Base-by-base conservation (phyloP, 2,797 vertebrate genomes). In the Peromyscus melanophrys region DNA sequence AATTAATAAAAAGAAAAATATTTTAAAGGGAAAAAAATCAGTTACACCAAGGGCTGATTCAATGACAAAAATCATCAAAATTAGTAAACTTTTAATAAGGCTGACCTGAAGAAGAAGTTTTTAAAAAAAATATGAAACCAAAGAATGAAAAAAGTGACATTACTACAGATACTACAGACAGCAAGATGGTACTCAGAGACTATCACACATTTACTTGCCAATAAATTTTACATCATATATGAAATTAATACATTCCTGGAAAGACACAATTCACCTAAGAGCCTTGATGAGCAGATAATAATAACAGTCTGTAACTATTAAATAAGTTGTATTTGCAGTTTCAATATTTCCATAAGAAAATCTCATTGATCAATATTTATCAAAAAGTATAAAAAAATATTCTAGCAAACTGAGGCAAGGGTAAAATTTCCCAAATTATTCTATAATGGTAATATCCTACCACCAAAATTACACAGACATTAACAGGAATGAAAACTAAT, bases 161-260 rank as follows among this genome's bases (percentile, higher is more conserved):
- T 40, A 82, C 34, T 65, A 90, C 1, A 96, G 19, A 91, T 7
- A 69, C 55, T 92, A 90, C 34, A 94, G 69, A 76, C 57, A 89
- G 69, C 78, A 49, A 85, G 81, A 65, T 16, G 21, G 52, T 31
- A 85, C 93, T 59, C 37, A 91, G 49, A 29, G 14, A 82, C 67
- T 73, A 34, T 11, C 65, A 84, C 57, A 84, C 52, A 80, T 81
- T 57, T 73, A 52, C 69, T 73, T 78, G 40, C 61, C 65, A 91
- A 65, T 49, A 87, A 67, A 82, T 69, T 40, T 88, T 73, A 75
- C 4, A 40, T 40, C 16, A 57, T 31, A 37, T 73, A 52, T 73
- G 14, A 87, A 92, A 90, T 34, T 31, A 89, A 91, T n/a, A 81
- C 77, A 89, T 69, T 92, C 37, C 63, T 89, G 29, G 17, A 97